These are phyloP conservation scores for Eilema depressum DNA, from an alignment of 2,888 invertebrate genomes.

Conservation along the genomic window DNA sequence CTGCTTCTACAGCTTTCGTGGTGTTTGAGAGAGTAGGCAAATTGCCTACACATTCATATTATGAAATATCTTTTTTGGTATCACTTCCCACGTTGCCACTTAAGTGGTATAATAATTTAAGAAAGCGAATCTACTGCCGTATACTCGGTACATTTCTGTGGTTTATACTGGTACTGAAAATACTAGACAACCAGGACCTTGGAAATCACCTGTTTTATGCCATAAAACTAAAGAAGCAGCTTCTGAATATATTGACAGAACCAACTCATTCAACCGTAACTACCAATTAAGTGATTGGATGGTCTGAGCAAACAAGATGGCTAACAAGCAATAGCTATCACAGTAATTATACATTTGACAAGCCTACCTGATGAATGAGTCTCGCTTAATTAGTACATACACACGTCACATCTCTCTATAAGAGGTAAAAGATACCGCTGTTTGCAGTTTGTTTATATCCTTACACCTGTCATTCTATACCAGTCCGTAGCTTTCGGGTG, in stretches of 20 bases:
- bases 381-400: conserved; percentile 2
- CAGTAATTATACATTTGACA: conserved; percentile 10
- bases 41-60: too few species aligned
- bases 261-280: neutral
- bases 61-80: too few species aligned
- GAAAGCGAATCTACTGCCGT: too few species aligned
- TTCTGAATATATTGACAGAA: neutral
- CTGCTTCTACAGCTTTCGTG: neutral
- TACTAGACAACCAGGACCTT: neutral
- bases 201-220: neutral
- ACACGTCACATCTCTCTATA: neutral
- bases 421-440: neutral
- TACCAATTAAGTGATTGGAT: conserved; percentile 5
- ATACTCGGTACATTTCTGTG: neutral
- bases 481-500: neutral
- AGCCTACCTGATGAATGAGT: neutral
- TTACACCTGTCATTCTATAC: neutral
- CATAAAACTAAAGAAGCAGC: neutral
- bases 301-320: neutral
- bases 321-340: neutral
- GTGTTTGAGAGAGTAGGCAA: neutral
- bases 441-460: neutral
- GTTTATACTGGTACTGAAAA: neutral
- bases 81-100: too few species aligned
- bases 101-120: too few species aligned